Evolutionary conservation across 1,140 invertebrate species (phyloP).

Genomic region (Drosophila murphyi): DNA sequence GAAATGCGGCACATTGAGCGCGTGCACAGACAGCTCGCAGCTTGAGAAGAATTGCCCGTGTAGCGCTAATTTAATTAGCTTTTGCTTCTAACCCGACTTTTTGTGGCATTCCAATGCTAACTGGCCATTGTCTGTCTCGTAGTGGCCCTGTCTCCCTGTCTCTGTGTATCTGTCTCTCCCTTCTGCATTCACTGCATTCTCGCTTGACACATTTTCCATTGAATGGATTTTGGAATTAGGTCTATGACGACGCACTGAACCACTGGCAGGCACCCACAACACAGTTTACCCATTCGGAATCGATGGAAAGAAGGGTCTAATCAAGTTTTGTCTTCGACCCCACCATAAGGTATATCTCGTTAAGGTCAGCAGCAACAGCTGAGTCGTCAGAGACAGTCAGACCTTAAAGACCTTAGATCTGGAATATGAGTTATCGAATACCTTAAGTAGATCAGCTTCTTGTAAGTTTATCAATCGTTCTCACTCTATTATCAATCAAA

Average conservation of each 20-base stretch:
- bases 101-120: conserved; percentile 40
- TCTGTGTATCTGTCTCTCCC: background rate
- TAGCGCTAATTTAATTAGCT: conserved; percentile 72
- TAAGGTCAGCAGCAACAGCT: too few relatives aligned
- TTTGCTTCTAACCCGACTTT: conserved; percentile 26
- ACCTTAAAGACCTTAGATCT: too few relatives aligned
- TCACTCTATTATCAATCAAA: too few relatives aligned
- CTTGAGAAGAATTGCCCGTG: conserved; percentile 39
- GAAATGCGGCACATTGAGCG: conserved; percentile 25
- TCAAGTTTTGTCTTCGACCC: too few relatives aligned
- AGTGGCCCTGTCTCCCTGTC: conserved; percentile 25
- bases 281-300: background rate
- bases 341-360: too few relatives aligned
- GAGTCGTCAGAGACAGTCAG: too few relatives aligned
- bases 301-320: background rate
- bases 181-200: conserved; percentile 24
- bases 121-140: conserved; percentile 6
- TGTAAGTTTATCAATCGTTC: too few relatives aligned
- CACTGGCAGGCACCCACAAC: background rate
- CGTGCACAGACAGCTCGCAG: conserved; percentile 11
- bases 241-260: conserved; percentile 55
- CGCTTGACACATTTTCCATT: conserved; percentile 67
- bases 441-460: too few relatives aligned
- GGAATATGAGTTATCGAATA: too few relatives aligned
- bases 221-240: conserved; percentile 58